These are phyloP conservation scores for Liopterus haemorrhoidalis DNA, from an alignment of 2,888 invertebrate species.

Conservation along the genomic window DNA sequence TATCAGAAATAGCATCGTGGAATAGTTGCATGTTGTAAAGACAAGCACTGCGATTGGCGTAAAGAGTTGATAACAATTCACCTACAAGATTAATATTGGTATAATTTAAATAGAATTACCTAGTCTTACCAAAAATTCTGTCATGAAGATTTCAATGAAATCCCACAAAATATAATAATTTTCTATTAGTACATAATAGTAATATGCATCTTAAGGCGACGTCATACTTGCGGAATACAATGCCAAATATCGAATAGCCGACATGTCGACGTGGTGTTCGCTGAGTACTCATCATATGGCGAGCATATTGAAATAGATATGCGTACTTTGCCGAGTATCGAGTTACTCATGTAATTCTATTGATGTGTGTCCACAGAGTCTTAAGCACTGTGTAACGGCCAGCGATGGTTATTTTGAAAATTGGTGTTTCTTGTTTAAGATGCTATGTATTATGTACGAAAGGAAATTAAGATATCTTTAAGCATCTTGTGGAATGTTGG, in stretches of 20 bases:
- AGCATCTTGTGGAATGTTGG: too few species aligned
- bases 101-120: constrained; percentile 25
- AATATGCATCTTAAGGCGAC: neutral
- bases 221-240: too few species aligned
- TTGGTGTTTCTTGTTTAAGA: neutral
- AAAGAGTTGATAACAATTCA: constrained; percentile 59
- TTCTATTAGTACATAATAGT: constrained; percentile 6
- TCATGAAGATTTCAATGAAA: constrained; percentile 13
- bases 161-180: constrained; percentile 6
- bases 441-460: too few species aligned
- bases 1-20: constrained; percentile 63
- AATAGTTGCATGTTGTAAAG: constrained; percentile 66
- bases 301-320: too few species aligned
- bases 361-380: too few species aligned
- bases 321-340: too few species aligned
- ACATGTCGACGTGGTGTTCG: too few species aligned
- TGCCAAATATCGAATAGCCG: too few species aligned
- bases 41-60: constrained; percentile 77
- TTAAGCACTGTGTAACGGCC: too few species aligned
- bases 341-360: too few species aligned
- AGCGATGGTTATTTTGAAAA: neutral
- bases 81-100: constrained; percentile 42
- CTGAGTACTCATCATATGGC: too few species aligned
- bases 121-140: constrained; percentile 13
- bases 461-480: too few species aligned